phyloP scores from a whole-genome alignment of 2,113 vertebrate genomes.

The Columba janthina region DNA sequence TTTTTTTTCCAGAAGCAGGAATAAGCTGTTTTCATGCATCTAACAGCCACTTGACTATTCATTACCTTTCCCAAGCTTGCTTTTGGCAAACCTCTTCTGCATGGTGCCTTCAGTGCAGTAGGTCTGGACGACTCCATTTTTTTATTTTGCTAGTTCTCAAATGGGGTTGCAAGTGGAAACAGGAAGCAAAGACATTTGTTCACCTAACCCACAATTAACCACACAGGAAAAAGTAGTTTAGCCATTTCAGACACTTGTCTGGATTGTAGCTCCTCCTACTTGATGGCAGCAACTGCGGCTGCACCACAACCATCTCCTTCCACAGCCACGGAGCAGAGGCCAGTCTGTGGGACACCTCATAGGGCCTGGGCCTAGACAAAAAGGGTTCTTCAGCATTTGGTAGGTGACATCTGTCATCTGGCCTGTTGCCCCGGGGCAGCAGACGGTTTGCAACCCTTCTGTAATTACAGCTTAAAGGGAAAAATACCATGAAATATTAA shows the following conservation, averaged over 20 bases:
- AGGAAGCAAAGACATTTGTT: not conserved
- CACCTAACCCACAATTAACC: not conserved
- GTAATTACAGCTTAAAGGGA: not conserved
- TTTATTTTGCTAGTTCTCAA: not conserved
- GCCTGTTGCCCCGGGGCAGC: not conserved
- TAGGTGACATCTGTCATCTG: not conserved
- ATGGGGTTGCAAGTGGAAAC: not conserved
- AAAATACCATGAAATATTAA: not conserved
- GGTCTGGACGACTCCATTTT: not conserved
- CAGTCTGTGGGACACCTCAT: accelerated
- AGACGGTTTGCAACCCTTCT: not conserved
- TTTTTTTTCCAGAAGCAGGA: not conserved
- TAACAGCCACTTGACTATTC: not conserved
- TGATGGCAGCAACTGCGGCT: accelerated
- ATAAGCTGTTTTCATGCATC: not conserved
- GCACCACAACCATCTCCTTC: accelerated
- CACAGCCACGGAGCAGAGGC: not conserved
- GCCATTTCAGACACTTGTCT: not conserved
- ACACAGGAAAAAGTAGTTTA: not conserved
- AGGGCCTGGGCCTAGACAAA: too few relatives aligned
- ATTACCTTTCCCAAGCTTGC: not conserved
- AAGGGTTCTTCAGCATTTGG: not conserved
- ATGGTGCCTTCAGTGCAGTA: not conserved
- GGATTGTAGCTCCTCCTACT: not conserved
- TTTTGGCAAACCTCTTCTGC: not conserved